Percentiles rank a stretch among this genome's conserved stretches.
phyloP scores from a whole-genome alignment of 1,140 invertebrate genomes.

The Drosophila arawakana region DNA sequence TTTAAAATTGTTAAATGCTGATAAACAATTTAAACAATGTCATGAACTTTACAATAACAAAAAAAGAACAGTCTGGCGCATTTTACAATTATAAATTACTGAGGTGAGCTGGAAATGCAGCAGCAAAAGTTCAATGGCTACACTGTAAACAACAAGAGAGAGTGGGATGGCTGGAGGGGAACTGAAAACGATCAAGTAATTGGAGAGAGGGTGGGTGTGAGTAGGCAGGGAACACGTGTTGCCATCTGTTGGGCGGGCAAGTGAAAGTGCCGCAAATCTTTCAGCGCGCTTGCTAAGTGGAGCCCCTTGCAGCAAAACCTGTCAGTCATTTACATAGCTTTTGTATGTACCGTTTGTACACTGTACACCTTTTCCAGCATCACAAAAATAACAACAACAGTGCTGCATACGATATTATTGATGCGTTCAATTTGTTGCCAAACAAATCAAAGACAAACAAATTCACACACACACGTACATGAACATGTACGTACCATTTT shows the following conservation, averaged over 20 bases:
- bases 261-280: slow-evolving; percentile 76
- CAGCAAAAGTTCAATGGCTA: slow-evolving; percentile 70
- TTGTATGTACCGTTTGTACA: slow-evolving; percentile 41
- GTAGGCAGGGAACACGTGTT: slow-evolving; percentile 62
- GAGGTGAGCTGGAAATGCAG: slow-evolving; percentile 56
- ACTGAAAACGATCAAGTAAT: background rate
- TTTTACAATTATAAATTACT: slow-evolving; percentile 38
- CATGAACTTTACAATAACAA: slow-evolving; percentile 62
- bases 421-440: slow-evolving; percentile 80
- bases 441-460: slow-evolving; percentile 74
- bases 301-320: slow-evolving; percentile 33
- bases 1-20: slow-evolving; percentile 26
- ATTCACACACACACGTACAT: slow-evolving; percentile 3
- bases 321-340: slow-evolving; percentile 59
- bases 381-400: slow-evolving; percentile 18
- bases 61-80: slow-evolving; percentile 21
- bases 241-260: slow-evolving; percentile 58
- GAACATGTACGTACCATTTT: slow-evolving; percentile 20
- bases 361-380: slow-evolving; percentile 48
- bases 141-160: slow-evolving; percentile 56
- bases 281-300: slow-evolving; percentile 70
- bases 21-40: slow-evolving; percentile 55
- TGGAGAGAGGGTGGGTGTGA: too few relatives aligned
- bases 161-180: background rate
- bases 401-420: slow-evolving; percentile 39